Evolutionary conservation across 2,113 vertebrate species (phyloP).

Genomic region (Orthochromis malagaraziensis): DNA sequence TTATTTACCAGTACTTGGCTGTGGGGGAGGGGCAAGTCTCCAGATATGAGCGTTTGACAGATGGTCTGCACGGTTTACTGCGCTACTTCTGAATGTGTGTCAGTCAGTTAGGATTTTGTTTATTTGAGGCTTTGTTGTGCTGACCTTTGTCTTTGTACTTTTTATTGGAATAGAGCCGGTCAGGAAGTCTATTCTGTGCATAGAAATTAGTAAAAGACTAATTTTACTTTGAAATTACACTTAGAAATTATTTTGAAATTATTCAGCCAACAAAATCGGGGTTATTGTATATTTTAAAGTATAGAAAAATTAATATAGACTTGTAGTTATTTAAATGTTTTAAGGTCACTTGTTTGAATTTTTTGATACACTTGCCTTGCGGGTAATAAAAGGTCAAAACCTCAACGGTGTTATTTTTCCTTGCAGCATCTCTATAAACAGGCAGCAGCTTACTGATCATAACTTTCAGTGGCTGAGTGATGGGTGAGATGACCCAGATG

Average conservation of each 20-base stretch:
- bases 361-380: background rate
- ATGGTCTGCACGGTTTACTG: slow-evolving; percentile 41
- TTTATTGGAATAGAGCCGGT: background rate
- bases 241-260: background rate
- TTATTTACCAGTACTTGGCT: background rate
- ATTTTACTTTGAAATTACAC: too few species aligned
- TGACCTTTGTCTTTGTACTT: background rate
- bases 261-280: background rate
- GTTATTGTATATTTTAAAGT: background rate
- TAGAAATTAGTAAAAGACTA: background rate
- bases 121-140: background rate
- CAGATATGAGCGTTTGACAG: slow-evolving; percentile 45
- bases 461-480: background rate
- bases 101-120: slow-evolving; percentile 11
- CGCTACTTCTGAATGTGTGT: slow-evolving; percentile 45
- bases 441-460: background rate
- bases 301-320: background rate
- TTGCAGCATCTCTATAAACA: background rate
- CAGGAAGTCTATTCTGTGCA: background rate
- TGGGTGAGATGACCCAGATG: slow-evolving; percentile 20
- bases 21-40: slow-evolving; percentile 15
- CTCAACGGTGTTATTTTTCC: background rate
- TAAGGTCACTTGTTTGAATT: background rate
- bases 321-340: background rate
- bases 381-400: background rate